Evolutionary conservation across 2,113 vertebrate species (phyloP).

Genomic region (Sakesphorus luctuosus): DNA sequence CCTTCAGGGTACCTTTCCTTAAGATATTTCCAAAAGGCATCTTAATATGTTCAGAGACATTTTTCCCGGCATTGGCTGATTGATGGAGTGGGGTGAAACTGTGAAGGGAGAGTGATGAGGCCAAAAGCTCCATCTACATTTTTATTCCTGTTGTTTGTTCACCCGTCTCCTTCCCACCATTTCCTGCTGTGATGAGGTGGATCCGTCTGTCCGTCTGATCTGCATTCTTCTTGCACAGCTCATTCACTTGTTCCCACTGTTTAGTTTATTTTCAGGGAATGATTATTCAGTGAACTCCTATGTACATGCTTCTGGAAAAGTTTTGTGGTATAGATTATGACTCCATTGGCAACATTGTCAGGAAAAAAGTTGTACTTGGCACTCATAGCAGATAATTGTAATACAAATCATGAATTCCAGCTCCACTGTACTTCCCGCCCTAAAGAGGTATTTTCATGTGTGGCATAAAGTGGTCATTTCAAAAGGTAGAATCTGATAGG

Average conservation of each 20-base stretch:
- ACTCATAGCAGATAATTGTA: conserved; percentile 2
- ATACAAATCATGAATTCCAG: conserved; percentile 21
- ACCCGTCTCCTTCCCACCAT: conserved; percentile 20
- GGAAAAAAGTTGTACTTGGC: conserved; percentile 53
- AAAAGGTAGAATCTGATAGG: background rate
- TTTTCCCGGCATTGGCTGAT: background rate
- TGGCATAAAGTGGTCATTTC: background rate
- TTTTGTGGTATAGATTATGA: conserved; percentile 53
- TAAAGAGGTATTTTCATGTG: conserved; percentile 13
- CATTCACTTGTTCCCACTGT: conserved; percentile 45
- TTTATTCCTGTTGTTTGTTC: background rate
- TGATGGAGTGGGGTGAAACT: background rate
- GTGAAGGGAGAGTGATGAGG: background rate
- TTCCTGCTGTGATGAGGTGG: conserved; percentile 14
- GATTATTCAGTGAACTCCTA: conserved; percentile 34
- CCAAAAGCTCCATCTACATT: background rate
- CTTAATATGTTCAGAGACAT: background rate
- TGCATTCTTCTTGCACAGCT: conserved; percentile 4
- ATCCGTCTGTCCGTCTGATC: background rate
- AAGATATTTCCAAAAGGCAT: background rate
- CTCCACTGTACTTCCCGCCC: background rate
- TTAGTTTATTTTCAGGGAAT: conserved; percentile 45
- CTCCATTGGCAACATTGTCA: conserved; percentile 10
- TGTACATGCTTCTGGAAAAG: conserved; percentile 55
- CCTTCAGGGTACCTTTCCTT: background rate